Evolutionary conservation across 2,888 invertebrate species (phyloP), one percentile per base, ranked within the genome.

Genomic region (Lydus trimaculatus): DNA sequence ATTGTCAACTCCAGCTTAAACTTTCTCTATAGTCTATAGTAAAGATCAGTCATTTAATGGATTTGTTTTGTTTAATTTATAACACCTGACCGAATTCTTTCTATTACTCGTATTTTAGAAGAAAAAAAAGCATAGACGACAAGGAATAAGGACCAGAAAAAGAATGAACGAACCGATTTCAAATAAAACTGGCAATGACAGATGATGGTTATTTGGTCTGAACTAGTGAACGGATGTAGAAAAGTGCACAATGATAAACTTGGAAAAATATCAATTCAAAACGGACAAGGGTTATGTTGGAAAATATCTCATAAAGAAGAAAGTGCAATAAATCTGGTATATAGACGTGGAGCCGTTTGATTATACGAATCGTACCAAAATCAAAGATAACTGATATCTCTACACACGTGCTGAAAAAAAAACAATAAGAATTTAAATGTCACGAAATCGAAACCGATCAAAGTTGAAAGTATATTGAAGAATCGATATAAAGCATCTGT

Each of bases 211-310:
- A 61, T 61, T 61, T 61, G n/a, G 61, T 28, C 13, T 23, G 61
- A 43, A 61, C 20, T 43, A 61, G 39, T 23, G 39, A 39, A 61
- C 36, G 61, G 39, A 23, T 61, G 61, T 61, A 9, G 61, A 39
- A 43, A 61, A 61, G 11, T 61, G 61, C 61, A 43, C 61, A 43
- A 43, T 25, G 61, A 33, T 61, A 61, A 39, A 39, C n/a, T 61
- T n/a, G 43, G 39, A 15, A 13, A 61, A 61, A 61, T 61, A 36
- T 61, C 36, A 31, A 23, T 56, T n/a, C 25, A 25, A 25, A 28
- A 56, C n/a, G 56, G 56, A 56, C 28, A 15, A n/a, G n/a, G 20
- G 48, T 20, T 48, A 20, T 48, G 48, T 20, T 48, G 17, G n/a
- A 20, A 48, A 20, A 7, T 7, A 0, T n/a, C 1, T 7, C 17